phyloP scores from a whole-genome alignment of 1,140 invertebrate species.

The Lepidurus arcticus region DNA sequence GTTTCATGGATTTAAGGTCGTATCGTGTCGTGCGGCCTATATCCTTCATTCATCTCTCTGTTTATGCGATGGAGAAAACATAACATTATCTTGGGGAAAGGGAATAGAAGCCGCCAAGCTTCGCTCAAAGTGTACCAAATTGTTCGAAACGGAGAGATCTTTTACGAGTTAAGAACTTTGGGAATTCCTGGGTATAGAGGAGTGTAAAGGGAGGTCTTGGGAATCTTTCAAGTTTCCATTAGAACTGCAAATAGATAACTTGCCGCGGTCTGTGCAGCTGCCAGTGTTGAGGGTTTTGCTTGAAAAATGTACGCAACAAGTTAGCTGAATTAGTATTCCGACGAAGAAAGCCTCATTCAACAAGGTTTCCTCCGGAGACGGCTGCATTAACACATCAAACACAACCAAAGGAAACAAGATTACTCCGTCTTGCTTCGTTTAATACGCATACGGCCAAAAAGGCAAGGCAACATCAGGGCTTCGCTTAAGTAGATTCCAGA shows the following conservation, averaged over 20 bases:
- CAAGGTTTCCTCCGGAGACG: conserved; percentile 9
- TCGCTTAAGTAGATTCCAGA: conserved; percentile 12
- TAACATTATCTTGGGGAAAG: too few species aligned
- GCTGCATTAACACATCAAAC: conserved; percentile 17
- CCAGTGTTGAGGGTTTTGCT: background rate
- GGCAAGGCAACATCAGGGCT: conserved; percentile 9
- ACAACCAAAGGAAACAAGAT: conserved; percentile 22
- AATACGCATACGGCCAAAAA: conserved; percentile 15
- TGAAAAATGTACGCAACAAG: conserved; percentile 19
- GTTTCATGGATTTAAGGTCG: too few species aligned
- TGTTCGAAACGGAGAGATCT: too few species aligned
- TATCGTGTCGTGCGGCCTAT: too few species aligned
- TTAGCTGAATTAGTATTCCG: conserved; percentile 12
- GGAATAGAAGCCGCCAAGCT: too few species aligned
- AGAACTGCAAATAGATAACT: background rate
- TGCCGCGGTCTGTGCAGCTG: background rate
- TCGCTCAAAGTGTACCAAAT: too few species aligned
- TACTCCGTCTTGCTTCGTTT: conserved; percentile 8
- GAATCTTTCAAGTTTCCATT: background rate
- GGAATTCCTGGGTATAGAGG: too few species aligned
- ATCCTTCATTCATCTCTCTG: too few species aligned
- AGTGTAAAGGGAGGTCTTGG: too few species aligned
- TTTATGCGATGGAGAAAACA: too few species aligned
- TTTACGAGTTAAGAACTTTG: too few species aligned
- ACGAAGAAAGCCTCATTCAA: conserved; percentile 10